Percentiles rank a stretch among this genome's conserved stretches.
These are phyloP conservation scores for Lepidonotus clava DNA, from an alignment of 2,888 invertebrate genomes.

Conservation along the genomic window DNA sequence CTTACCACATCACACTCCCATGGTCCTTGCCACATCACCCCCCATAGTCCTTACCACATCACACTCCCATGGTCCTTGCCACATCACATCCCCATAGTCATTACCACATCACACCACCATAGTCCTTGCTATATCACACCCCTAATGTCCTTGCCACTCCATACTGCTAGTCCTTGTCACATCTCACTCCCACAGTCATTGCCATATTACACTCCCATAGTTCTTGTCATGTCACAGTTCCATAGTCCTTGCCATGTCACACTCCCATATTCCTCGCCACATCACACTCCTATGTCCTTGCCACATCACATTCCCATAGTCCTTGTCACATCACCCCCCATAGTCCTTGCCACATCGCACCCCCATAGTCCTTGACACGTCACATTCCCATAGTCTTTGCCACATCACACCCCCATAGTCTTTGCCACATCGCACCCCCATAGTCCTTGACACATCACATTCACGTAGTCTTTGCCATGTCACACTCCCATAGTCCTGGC, in stretches of 20 bases:
- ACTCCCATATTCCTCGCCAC: slow-evolving; percentile 61
- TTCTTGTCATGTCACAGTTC: background rate
- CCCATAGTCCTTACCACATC: slow-evolving; percentile 64
- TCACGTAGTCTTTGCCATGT: slow-evolving; percentile 49
- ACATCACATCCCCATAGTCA: too few species aligned
- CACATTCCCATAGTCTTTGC: too few species aligned
- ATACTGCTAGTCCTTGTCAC: background rate
- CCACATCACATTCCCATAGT: slow-evolving; percentile 58
- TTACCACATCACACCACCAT: too few species aligned
- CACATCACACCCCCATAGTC: too few species aligned
- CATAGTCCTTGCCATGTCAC: slow-evolving; percentile 60
- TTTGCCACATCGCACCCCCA: too few species aligned
- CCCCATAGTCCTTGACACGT: slow-evolving; percentile 65
- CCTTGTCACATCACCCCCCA: slow-evolving; percentile 57
- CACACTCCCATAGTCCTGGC: slow-evolving; percentile 59
- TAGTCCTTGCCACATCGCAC: slow-evolving; percentile 63
- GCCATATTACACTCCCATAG: background rate
- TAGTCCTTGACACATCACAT: background rate
- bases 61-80: slow-evolving; percentile 67
- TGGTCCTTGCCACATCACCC: slow-evolving; percentile 58
- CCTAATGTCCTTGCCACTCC: too few species aligned
- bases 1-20: slow-evolving; percentile 54
- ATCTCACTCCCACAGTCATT: background rate
- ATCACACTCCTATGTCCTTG: slow-evolving; percentile 60
- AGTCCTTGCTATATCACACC: too few species aligned